Conservation (phyloP, 2,797 vertebrate species). For the Fistularia tabacaria region DNA sequence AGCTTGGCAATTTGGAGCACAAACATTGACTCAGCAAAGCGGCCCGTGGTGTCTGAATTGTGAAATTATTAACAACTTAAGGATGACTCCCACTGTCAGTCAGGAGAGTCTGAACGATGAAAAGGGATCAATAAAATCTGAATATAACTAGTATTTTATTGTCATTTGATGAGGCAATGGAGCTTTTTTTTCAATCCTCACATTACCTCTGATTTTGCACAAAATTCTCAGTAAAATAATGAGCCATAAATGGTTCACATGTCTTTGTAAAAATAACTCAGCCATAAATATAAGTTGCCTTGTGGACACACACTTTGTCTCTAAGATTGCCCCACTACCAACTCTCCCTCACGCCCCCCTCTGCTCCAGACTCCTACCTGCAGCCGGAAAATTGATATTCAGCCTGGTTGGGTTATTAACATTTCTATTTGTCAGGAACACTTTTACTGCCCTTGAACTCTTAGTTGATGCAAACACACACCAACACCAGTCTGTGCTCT, state of each 20-base stretch:
- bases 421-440: constrained; percentile 72
- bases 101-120: background rate
- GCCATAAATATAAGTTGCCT: constrained; percentile 14
- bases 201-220: too few species aligned
- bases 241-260: too few species aligned
- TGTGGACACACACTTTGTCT: too few species aligned
- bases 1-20: background rate
- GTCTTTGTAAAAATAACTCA: too few species aligned
- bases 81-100: background rate
- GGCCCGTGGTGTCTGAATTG: background rate
- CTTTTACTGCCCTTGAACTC: constrained; percentile 53
- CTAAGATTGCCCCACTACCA: too few species aligned
- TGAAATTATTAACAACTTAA: background rate
- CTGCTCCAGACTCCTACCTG: constrained; percentile 33
- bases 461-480: constrained; percentile 55
- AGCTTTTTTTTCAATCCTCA: too few species aligned
- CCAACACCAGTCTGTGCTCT: constrained; percentile 56
- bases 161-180: too few species aligned
- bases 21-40: constrained; percentile 3
- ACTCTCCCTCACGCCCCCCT: constrained; percentile 15
- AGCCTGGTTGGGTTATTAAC: constrained; percentile 62
- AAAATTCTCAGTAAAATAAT: too few species aligned
- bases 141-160: too few species aligned
- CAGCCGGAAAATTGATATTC: constrained; percentile 54
- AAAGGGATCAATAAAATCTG: too few species aligned